Conservation (phyloP, 2,113 vertebrate species). For the Mus pahari region DNA sequence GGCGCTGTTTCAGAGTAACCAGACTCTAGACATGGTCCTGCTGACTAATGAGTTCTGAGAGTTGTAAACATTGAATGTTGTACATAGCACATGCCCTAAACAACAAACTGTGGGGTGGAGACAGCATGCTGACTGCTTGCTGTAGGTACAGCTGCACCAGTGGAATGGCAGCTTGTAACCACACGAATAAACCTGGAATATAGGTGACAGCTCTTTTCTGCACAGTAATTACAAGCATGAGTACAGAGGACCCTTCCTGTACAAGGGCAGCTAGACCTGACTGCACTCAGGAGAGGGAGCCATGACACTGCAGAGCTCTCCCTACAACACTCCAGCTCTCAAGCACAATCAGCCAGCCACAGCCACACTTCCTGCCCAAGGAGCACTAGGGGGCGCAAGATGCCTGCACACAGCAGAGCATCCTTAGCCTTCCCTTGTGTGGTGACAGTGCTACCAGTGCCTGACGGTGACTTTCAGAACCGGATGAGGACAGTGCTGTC, state of each 20-base stretch:
- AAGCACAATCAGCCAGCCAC: not conserved
- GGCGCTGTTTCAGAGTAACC: not conserved
- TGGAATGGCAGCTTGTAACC: not conserved
- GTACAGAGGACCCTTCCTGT: not conserved
- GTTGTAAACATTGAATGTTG: not conserved
- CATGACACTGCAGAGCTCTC: not conserved
- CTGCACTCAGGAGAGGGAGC: not conserved
- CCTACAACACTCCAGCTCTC: not conserved
- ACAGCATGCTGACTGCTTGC: not conserved
- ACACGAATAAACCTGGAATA: not conserved
- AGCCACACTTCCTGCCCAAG: not conserved
- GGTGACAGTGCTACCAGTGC: too few relatives aligned
- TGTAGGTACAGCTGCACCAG: accelerated
- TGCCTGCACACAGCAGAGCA: not conserved
- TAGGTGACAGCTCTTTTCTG: not conserved
- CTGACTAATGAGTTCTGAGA: not conserved
- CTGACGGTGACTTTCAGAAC: not conserved
- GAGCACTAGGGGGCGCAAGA: constrained; percentile 74
- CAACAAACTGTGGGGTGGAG: not conserved
- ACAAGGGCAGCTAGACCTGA: too few relatives aligned
- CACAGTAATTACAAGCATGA: not conserved
- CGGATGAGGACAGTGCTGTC: not conserved
- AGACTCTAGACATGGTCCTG: not conserved
- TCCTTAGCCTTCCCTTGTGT: accelerated
- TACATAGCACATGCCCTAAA: not conserved